phyloP scores from a whole-genome alignment of 1,140 invertebrate species.

The Diorhabda carinulata region DNA sequence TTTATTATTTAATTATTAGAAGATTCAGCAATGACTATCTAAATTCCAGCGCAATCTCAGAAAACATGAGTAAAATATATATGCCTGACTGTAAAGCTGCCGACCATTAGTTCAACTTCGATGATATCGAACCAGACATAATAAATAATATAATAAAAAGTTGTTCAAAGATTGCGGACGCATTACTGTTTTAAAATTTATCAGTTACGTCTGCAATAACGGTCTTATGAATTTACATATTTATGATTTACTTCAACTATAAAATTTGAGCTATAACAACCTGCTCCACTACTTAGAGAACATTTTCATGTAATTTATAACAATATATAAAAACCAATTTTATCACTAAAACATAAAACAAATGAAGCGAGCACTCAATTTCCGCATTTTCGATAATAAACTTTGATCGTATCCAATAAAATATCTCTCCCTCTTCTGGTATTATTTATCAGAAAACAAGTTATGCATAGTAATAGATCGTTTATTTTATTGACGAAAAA shows the following conservation, averaged over 20 bases:
- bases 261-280: background rate
- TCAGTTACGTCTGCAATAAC: too few relatives aligned
- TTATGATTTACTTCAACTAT: background rate
- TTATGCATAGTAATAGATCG: constrained; percentile 2
- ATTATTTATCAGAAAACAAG: constrained; percentile 3
- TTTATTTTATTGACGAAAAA: constrained; percentile 1
- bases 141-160: too few relatives aligned
- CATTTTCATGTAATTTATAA: background rate
- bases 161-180: too few relatives aligned
- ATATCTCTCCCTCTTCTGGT: background rate
- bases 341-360: constrained; percentile 3
- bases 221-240: too few relatives aligned
- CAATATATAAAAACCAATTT: background rate
- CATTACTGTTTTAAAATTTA: too few relatives aligned
- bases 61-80: too few relatives aligned
- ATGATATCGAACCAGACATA: too few relatives aligned
- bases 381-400: constrained; percentile 2
- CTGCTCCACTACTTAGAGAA: background rate
- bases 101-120: too few relatives aligned
- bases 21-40: too few relatives aligned
- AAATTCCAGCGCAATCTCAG: too few relatives aligned
- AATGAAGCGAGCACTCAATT: background rate
- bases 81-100: too few relatives aligned
- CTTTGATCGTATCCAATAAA: constrained; percentile 2
- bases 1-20: too few relatives aligned